Base-by-base conservation (phyloP, 2,113 vertebrate genomes). In the Solenodon paradoxus region DNA sequence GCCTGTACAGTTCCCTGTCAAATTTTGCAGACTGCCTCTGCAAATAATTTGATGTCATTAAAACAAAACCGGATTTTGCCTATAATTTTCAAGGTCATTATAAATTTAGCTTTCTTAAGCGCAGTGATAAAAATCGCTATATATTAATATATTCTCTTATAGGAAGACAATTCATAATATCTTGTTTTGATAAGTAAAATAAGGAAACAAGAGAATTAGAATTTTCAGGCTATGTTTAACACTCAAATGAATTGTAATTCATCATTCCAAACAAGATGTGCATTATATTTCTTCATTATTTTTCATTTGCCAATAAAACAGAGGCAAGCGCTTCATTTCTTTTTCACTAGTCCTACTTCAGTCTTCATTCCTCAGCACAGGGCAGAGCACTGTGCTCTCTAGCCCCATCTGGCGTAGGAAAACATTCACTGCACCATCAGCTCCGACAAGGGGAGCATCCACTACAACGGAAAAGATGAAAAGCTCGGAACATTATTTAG, bases 391-490 rank as follows among this genome's bases (percentile, higher is more conserved):
- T 2, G 85, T 3, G 7, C 85, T 94, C 95, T 45, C 45, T 55
- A 51, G 93, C 93, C 35, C 91, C 96, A 81, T 11, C 97, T 94
- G 6, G 66, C 20, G 93, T 30, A 63, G 72, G 68, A 26, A 59
- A 66, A 24, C 4, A 26, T n/a, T 3, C 42, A 30, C n/a, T 49
- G 77, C 92, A 93, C 16, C n/a, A 45, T 82, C 12, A 17, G 26
- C 79, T 47, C 72, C 32, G 42, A 45, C 63, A 81, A n/a, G 61
- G 66, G 66, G 57, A 35, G 68, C 19, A 19, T 35, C 72, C 88
- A 8, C 42, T 1, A 3, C 71, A 1, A 24, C 5, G 61, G 55
- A 22, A 49, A 71, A 90, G 63, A 64, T 17, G 77, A 47, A 47
- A 47, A 35, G 71, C 57, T n/a, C 3, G 11, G 26, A 19, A 59